Evolutionary conservation across 2,888 invertebrate species (phyloP), one percentile per base, ranked within the genome.

Genomic region (Entomobrya proxima): DNA sequence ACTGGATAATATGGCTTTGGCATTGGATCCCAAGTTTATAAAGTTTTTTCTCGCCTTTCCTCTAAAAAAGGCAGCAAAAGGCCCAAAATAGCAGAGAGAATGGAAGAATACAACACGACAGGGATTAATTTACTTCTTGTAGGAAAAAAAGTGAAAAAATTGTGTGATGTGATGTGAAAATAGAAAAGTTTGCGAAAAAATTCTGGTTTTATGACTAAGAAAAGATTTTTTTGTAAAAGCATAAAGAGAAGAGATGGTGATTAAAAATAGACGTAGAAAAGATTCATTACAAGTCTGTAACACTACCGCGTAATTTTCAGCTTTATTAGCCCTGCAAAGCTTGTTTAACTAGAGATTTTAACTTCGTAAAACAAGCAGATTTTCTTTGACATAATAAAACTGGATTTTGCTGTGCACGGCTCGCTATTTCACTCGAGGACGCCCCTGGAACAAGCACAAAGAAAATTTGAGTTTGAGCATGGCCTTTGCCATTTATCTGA

Each of bases 51-150:
- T 37, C 18, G 37, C n/a, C 35, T 64, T 64, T 64, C 32, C 50
- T 32, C 44, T 40, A 69, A 69, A 67, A 67, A 77, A 30, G 64
- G 18, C n/a, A 44, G 30, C 13, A 37, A 21, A 27, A 18, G 18
- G 21, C 18, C 52, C 24, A 11, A 6, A 24, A 44, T 18, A 21
- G 9, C 52, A n/a, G 50, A 30, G 32, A 76, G 37, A 76, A 67
- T 44, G 61, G 37, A 64, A 27, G 80, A 76, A 76, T 83, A 83
- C 76, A 76, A 24, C 83, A 50, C 83, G 83, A 75, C 83, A 50
- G 83, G 83, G 83, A 83, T 83, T 83, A 83, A 83, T 83, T 76
- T 67, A 67, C 52, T 47, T 40, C 40, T 40, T 15, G 32, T 37
- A 64, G 40, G 24, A 13, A 75, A 37, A 67, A 67, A 75, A 75